Evolutionary conservation across 1,140 invertebrate species (phyloP), one percentile per base, ranked within the genome.

Genomic region (Pomacea maculata): DNA sequence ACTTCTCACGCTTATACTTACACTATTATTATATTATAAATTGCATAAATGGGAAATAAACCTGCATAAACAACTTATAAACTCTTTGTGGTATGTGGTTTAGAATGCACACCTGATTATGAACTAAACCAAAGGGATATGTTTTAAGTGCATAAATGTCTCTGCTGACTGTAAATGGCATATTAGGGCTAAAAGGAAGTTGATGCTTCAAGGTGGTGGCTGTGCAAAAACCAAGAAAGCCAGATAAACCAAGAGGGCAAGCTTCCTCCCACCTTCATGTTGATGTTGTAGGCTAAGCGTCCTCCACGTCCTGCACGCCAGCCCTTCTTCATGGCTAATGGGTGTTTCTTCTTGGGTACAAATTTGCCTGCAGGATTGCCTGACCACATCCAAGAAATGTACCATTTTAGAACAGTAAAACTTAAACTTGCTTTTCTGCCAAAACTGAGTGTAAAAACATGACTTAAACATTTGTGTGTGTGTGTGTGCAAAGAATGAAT

Each of bases 271-370:
- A 68, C 79, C 71, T 19, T 76, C 80, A 81, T 82, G 67, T 86
- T 82, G 52, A 83, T 86, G 68, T 87, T 86, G 80, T 86, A 88
- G 17, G 85, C 45, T 67, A 88, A 61, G n/a, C 86, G 80, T 8
- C 83, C 83, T 70, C 87, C 86, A 55, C 89, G 84, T 45, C 84
- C 84, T 54, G 88, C 86, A 72, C 86, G 85, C 86, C 88, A 90
- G 10, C 85, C 85, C 77, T 90, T 88, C 78, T 85, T 81, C 19
- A 83, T 67, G 63, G 82, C 87, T 67, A 85, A 78, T n/a, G 57
- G 71, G 52, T 79, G 83, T 80, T 82, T 86, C 80, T 84, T 89
- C 85, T 87, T 87, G 9, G 75, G 64, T 54, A 68, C 52, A 67
- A 75, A 81, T 75, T 67, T 82, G 34, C 73, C 68, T 4, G 55